Evolutionary conservation across 2,113 vertebrate genomes (phyloP).

Genomic region (Axis porcinus): DNA sequence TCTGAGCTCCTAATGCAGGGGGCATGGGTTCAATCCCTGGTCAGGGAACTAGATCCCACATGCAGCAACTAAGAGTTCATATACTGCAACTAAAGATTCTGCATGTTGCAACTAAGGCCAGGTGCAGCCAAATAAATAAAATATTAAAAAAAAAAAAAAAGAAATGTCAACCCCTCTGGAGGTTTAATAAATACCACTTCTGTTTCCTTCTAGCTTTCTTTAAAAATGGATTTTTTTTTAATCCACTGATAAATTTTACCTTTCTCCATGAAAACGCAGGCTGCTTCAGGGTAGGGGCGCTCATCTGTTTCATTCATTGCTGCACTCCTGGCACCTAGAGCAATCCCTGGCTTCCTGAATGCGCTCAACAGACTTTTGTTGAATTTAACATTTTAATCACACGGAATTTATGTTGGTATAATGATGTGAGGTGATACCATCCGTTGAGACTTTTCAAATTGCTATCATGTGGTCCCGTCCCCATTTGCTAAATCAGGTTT

Average conservation of each 20-base stretch:
- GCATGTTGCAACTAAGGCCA: too few species aligned
- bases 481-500: not conserved
- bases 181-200: constrained; percentile 28
- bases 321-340: not conserved
- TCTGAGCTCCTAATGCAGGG: too few species aligned
- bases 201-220: constrained; percentile 16
- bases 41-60: too few species aligned
- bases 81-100: too few species aligned
- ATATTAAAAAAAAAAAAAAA: too few species aligned
- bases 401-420: not conserved
- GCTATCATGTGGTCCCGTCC: not conserved
- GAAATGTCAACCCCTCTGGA: constrained; percentile 29
- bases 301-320: not conserved
- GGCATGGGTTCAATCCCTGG: too few species aligned
- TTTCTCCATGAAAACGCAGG: not conserved
- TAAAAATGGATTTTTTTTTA: not conserved
- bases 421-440: not conserved
- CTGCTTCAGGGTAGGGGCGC: not conserved
- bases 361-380: not conserved
- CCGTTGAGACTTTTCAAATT: not conserved
- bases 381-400: not conserved
- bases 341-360: not conserved
- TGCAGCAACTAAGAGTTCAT: too few species aligned
- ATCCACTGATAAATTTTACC: not conserved
- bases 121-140: too few species aligned